Percentiles rank a stretch among this genome's conserved stretches.
phyloP scores from a whole-genome alignment of 2,797 vertebrate genomes.

The Malurus leucopterus region DNA sequence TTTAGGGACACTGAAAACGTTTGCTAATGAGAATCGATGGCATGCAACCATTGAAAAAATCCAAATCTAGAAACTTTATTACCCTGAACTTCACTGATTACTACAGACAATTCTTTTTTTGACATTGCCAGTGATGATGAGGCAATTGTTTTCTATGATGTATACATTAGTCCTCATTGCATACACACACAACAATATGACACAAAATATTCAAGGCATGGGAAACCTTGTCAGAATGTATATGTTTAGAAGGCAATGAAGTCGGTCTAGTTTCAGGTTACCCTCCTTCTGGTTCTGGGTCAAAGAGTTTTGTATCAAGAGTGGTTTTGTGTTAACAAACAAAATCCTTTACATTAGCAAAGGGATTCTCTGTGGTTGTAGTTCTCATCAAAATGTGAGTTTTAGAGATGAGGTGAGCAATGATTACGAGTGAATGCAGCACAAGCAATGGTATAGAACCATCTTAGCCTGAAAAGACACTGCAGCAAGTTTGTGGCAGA shows the following conservation, averaged over 20 bases:
- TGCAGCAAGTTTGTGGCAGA: not conserved
- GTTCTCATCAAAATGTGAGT: not conserved
- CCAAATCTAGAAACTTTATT: not conserved
- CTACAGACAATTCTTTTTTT: not conserved
- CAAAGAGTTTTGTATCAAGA: not conserved
- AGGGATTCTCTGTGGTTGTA: not conserved
- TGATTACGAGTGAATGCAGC: too few species aligned
- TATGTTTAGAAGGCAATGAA: not conserved
- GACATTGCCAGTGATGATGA: not conserved
- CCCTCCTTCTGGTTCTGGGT: not conserved
- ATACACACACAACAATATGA: not conserved
- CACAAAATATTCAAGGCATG: not conserved
- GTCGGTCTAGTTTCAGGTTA: not conserved
- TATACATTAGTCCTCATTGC: not conserved
- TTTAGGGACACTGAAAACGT: not conserved
- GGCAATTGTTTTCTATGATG: not conserved
- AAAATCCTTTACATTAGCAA: not conserved
- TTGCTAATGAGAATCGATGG: not conserved
- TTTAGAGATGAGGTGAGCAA: not conserved
- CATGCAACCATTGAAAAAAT: not conserved
- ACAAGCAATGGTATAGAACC: accelerated
- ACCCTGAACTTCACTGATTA: not conserved
- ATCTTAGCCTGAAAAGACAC: not conserved
- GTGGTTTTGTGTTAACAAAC: not conserved
- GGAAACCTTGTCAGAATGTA: not conserved